Base-by-base conservation (phyloP, 2,888 invertebrate species). In the Sarcophaga carnaria region DNA sequence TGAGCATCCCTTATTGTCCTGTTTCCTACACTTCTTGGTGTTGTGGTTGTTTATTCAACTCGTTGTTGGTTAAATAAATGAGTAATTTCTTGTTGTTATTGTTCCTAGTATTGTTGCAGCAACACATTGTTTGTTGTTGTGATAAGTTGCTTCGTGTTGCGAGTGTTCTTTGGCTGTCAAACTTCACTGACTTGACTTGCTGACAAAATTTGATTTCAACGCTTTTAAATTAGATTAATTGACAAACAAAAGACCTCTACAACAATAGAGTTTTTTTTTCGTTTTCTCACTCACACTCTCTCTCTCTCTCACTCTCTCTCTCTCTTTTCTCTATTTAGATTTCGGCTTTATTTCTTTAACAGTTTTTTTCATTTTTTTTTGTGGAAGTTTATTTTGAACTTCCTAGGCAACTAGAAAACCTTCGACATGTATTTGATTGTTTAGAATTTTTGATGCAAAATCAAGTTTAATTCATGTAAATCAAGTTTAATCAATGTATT, bases 181-280 rank as follows among this genome's bases (percentile, higher is more conserved):
- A 64, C 76, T 76, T 87, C 82, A 54, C 54, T 90, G 89, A 37
- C 89, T 89, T 90, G 90, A 82, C 89, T 92, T 84, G 87, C 72
- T 78, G 79, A 76, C 79, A 89, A 91, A 93, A 93, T 93, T 92
- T 92, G 91, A 93, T 93, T 93, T 93, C 91, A 92, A 92, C 91
- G 91, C 91, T 92, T 93, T 72, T 90, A 93, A 93, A 93, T 93
- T 93, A 92, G 92, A 93, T 93, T 93, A 93, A 91, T 90, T 90
- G 91, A 90, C 90, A 91, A 91, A 91, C 91, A 92, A 90, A 27
- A 76, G 64, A 84, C 79, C 80, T 37, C 8, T 37, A 37, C 37
- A 75, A 37, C 25, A 71, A 62, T 1, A 54, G 54, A 14, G 49
- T 54, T 54, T 66, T 77, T 66, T 77, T 76, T 69, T 69, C 6